A percentile compares a stretch with the other conserved stretches of the same genome.
These are phyloP conservation scores for Drosophila bipectinata DNA, from an alignment of 1,140 invertebrate genomes.

Conservation along the genomic window DNA sequence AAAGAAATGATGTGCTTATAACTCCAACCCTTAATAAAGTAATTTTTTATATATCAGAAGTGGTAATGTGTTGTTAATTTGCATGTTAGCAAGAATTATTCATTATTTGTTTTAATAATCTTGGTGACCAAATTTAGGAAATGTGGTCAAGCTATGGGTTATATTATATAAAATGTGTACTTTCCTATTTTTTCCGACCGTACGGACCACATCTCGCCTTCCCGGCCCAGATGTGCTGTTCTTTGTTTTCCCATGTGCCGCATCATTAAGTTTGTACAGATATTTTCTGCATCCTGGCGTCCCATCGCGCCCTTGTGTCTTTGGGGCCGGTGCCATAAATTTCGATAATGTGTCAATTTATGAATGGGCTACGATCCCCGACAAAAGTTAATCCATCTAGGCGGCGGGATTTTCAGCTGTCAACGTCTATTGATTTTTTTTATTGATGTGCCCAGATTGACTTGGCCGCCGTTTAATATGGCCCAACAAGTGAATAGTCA, in stretches of 20 bases:
- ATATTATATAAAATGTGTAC: no score
- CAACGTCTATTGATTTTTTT: constrained; percentile 80
- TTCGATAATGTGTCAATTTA: constrained; percentile 82
- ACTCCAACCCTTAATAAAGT: no score
- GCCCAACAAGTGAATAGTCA: constrained; percentile 53
- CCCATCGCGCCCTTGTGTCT: constrained; percentile 71
- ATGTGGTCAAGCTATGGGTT: no score
- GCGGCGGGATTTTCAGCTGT: constrained; percentile 66
- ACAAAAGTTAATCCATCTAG: constrained; percentile 40
- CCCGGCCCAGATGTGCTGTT: constrained; percentile 49
- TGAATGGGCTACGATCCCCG: constrained; percentile 53
- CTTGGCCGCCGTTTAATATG: constrained; percentile 47
- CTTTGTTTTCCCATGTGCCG: constrained; percentile 70
- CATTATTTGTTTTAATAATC: no score
- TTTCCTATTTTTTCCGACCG: no score
- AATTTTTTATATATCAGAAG: no score
- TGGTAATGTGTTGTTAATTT: no score
- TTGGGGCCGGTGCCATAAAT: constrained; percentile 61
- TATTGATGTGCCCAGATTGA: constrained; percentile 63
- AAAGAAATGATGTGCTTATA: no score
- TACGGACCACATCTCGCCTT: no score
- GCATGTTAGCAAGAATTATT: no score
- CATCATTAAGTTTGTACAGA: constrained; percentile 79
- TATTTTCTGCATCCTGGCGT: constrained; percentile 65
- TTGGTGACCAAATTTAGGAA: no score